These are phyloP conservation scores for Chiloscyllium plagiosum DNA, from an alignment of 2,113 vertebrate species.

Conservation along the genomic window DNA sequence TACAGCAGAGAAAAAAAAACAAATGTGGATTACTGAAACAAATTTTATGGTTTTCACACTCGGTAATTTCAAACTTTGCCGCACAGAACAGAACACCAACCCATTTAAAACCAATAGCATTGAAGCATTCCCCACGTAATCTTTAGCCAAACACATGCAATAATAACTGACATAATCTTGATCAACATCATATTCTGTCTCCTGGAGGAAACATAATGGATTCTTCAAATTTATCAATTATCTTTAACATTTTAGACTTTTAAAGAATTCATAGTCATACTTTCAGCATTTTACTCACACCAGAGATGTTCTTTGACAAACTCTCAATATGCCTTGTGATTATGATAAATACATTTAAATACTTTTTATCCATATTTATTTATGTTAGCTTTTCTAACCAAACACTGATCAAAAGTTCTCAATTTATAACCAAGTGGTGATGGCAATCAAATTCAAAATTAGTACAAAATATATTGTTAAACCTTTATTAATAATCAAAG, in stretches of 20 bases:
- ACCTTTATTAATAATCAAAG: too few relatives aligned
- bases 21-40: background rate
- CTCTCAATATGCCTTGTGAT: background rate
- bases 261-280: background rate
- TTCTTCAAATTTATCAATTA: background rate
- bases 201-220: background rate
- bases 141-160: background rate
- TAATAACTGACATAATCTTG: background rate
- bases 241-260: background rate
- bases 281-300: background rate
- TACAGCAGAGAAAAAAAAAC: constrained; percentile 64
- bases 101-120: background rate
- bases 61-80: background rate
- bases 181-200: background rate
- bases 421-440: background rate
- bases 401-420: background rate
- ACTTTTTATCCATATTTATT: background rate
- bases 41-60: background rate
- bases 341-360: background rate
- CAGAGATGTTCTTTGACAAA: background rate
- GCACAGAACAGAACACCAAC: background rate
- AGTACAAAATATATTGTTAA: background rate
- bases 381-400: too few relatives aligned
- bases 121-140: background rate
- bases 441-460: background rate